Conservation (phyloP, 2,797 vertebrate genomes). For the Gadopsis bispinosus region DNA sequence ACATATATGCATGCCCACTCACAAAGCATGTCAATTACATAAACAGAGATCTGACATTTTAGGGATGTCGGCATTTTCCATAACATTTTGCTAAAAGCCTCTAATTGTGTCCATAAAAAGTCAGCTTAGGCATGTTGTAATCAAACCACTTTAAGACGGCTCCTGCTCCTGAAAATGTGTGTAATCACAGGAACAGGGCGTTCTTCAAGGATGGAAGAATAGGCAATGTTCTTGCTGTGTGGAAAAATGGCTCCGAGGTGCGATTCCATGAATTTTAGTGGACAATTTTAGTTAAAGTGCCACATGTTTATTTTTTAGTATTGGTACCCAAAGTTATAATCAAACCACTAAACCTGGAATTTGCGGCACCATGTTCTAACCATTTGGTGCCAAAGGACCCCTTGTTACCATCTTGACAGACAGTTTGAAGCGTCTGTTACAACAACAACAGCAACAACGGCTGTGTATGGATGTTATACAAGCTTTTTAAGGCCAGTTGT, state of each 20-base stretch:
- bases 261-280: constrained; percentile 23
- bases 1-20: neutral
- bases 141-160: constrained; percentile 41
- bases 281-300: constrained; percentile 39
- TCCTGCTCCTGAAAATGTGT: constrained; percentile 21
- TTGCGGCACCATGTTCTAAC: neutral
- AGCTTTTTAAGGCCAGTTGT: constrained; percentile 16
- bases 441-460: neutral
- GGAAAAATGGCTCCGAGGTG: constrained; percentile 27
- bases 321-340: constrained; percentile 41
- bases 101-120: constrained; percentile 25
- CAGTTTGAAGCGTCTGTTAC: constrained; percentile 35
- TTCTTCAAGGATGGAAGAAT: constrained; percentile 29
- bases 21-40: constrained; percentile 31
- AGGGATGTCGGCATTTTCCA: constrained; percentile 40
- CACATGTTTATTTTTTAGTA: constrained; percentile 45
- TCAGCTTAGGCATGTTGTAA: constrained; percentile 21
- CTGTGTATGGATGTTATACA: constrained; percentile 3
- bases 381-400: constrained; percentile 34
- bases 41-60: constrained; percentile 59
- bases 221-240: constrained; percentile 8
- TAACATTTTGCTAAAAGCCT: constrained; percentile 69
- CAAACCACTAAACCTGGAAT: constrained; percentile 40
- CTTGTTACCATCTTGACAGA: constrained; percentile 41
- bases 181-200: constrained; percentile 43